Evolutionary conservation across 2,888 invertebrate genomes (phyloP).

Genomic region (Tholera decimalis): DNA sequence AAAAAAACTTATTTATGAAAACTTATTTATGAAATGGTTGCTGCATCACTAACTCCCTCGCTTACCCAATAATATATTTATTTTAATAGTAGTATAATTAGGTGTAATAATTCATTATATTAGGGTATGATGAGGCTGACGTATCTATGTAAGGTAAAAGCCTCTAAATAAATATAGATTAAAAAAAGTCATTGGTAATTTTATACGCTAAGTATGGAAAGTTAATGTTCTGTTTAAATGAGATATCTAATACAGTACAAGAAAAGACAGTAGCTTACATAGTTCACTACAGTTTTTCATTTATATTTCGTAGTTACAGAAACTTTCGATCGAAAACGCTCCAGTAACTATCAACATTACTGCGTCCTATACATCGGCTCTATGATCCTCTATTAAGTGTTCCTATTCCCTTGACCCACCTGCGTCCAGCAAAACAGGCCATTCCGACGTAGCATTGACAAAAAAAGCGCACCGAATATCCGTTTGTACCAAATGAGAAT

Average conservation of each 20-base stretch:
- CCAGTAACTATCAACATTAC: slow-evolving; percentile 37
- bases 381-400: slow-evolving; percentile 28
- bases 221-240: neutral
- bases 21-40: no score
- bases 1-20: no score
- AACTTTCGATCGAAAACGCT: slow-evolving; percentile 18
- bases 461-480: slow-evolving; percentile 54
- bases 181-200: no score
- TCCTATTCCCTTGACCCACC: slow-evolving; percentile 29
- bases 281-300: slow-evolving; percentile 3
- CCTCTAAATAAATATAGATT: no score
- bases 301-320: neutral
- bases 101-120: no score
- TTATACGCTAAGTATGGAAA: no score
- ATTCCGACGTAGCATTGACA: slow-evolving; percentile 36
- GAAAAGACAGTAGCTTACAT: neutral
- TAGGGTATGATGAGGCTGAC: no score
- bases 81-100: no score
- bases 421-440: slow-evolving; percentile 39
- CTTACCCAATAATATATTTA: no score
- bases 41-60: no score
- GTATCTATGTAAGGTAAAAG: no score
- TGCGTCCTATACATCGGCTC: slow-evolving; percentile 6
- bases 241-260: neutral
- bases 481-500: slow-evolving; percentile 66